These are phyloP conservation scores for Sinelater perroti DNA, from an alignment of 2,888 invertebrate genomes.

Conservation along the genomic window DNA sequence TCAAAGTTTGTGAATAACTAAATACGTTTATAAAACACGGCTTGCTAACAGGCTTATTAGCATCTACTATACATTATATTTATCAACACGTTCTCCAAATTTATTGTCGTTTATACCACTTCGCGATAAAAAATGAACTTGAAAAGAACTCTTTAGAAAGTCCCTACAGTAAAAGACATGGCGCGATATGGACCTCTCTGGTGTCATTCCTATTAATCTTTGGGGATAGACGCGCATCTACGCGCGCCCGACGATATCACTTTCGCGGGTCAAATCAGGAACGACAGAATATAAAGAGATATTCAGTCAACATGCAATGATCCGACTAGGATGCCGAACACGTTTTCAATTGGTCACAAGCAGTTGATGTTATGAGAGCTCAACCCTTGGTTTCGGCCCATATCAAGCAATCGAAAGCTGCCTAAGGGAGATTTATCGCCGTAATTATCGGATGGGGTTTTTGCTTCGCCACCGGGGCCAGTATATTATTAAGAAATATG, in stretches of 20 bases:
- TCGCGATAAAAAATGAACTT: too few relatives aligned
- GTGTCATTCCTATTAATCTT: conserved; percentile 2
- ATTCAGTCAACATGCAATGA: conserved; percentile 37
- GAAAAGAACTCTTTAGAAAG: too few relatives aligned
- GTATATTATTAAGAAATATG: conserved; percentile 5
- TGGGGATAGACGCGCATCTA: conserved; percentile 1
- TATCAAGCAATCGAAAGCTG: conserved; percentile 31
- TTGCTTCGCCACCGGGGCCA: not conserved
- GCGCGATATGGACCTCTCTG: too few relatives aligned
- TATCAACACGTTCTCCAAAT: too few relatives aligned
- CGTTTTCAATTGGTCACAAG: conserved; percentile 39
- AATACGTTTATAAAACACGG: too few relatives aligned
- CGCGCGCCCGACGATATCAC: conserved; percentile 16
- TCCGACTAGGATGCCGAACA: conserved; percentile 32
- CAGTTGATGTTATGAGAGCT: conserved; percentile 35
- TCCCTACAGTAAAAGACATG: too few relatives aligned
- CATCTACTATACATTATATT: too few relatives aligned
- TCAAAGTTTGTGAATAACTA: too few relatives aligned
- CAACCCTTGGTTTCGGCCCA: conserved; percentile 30
- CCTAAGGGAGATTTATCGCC: conserved; percentile 26
- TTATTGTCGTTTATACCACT: too few relatives aligned
- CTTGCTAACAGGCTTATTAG: too few relatives aligned
- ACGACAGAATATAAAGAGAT: conserved; percentile 32
- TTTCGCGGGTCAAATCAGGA: conserved; percentile 12
- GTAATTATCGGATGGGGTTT: conserved; percentile 19